phyloP scores from a whole-genome alignment of 1,140 invertebrate species.

The Aphidius gifuensis region DNA sequence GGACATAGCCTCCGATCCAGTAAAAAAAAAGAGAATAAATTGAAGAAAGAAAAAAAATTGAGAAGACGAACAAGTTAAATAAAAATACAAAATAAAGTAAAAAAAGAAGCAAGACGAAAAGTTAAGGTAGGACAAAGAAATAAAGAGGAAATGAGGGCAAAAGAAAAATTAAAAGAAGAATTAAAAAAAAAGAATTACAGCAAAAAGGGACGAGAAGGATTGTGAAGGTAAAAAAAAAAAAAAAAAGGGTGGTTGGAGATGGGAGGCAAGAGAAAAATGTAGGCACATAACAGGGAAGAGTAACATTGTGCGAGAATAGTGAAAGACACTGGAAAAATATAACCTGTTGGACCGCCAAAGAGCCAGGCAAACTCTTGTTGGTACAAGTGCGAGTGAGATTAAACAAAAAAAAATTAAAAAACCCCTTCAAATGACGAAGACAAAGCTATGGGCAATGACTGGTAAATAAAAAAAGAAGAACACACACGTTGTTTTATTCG shows the following conservation, averaged over 20 bases:
- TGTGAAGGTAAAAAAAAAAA: constrained; percentile 5
- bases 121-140: constrained; percentile 12
- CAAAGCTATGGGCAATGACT: constrained; percentile 1
- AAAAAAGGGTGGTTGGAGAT: constrained; percentile 15
- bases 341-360: constrained; percentile 53
- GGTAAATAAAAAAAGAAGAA: no score
- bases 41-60: constrained; percentile 13
- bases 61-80: constrained; percentile 17
- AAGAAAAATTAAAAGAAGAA: constrained; percentile 23
- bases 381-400: constrained; percentile 23
- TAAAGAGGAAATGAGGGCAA: constrained; percentile 22
- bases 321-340: constrained; percentile 48
- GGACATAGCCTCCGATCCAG: neutral
- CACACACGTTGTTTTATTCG: no score
- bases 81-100: constrained; percentile 3
- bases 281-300: constrained; percentile 12
- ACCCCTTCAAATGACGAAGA: constrained; percentile 3
- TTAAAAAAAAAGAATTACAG: constrained; percentile 8
- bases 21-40: constrained; percentile 18
- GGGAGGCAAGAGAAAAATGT: constrained; percentile 7
- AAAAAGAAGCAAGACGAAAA: constrained; percentile 20
- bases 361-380: constrained; percentile 28
- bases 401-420: constrained; percentile 9
- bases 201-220: constrained; percentile 12
- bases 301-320: constrained; percentile 1